phyloP scores from a whole-genome alignment of 2,888 invertebrate species.

The Leistus spinibarbis region DNA sequence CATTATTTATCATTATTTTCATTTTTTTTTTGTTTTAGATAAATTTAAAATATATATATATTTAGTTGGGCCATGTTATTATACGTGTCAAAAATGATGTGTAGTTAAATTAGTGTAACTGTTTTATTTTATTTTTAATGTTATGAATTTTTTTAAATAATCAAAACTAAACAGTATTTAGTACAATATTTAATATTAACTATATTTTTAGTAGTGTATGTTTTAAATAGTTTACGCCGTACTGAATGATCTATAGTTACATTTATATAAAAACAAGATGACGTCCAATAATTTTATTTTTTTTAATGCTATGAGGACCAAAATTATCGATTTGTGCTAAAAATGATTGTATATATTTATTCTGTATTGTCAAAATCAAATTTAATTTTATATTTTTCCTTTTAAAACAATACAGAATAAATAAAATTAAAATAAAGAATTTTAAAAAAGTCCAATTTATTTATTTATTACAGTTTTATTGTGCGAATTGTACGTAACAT shows the following conservation, averaged over 20 bases:
- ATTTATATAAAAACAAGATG: too few species aligned
- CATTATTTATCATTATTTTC: neutral
- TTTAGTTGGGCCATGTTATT: neutral
- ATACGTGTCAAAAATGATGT: neutral
- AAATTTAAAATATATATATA: neutral
- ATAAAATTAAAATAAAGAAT: too few species aligned
- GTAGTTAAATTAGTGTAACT: neutral
- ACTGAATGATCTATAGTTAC: neutral
- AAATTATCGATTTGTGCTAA: too few species aligned
- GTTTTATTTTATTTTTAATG: conserved; percentile 10
- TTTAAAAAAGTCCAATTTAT: too few species aligned
- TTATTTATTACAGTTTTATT: too few species aligned
- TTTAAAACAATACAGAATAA: too few species aligned
- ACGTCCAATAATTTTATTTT: too few species aligned
- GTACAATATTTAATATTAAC: neutral
- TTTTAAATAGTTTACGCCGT: neutral
- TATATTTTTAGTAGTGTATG: neutral
- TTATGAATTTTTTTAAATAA: neutral
- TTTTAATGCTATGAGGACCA: too few species aligned
- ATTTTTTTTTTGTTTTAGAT: neutral
- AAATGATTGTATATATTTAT: too few species aligned
- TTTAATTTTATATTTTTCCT: too few species aligned
- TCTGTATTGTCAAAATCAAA: too few species aligned
- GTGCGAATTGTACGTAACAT: too few species aligned
- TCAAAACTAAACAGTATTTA: neutral